Evolutionary conservation across 92 coral and sea anemone genomes (phyloP).

Genomic region (Bergia sp.): DNA sequence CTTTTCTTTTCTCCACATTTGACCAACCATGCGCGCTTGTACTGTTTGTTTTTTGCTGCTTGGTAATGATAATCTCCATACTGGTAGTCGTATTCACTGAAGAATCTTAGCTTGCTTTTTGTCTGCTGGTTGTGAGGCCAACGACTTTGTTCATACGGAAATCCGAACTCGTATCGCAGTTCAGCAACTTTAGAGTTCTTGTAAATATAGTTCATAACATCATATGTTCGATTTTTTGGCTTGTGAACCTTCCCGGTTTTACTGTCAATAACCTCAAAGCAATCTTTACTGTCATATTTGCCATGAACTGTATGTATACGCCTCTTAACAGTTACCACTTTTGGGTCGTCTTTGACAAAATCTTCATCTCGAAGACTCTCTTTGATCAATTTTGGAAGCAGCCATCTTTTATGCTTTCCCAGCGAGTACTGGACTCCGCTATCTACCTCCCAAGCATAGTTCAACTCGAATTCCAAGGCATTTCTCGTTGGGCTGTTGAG

Average conservation of each 20-base stretch:
- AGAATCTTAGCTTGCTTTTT: neutral
- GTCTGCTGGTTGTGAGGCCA: slow-evolving; percentile 43
- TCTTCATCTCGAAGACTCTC: slow-evolving; percentile 35
- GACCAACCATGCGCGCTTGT: slow-evolving; percentile 29
- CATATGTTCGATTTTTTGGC: slow-evolving; percentile 52
- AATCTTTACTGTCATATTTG: slow-evolving; percentile 41
- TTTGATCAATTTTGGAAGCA: slow-evolving; percentile 81
- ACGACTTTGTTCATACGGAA: slow-evolving; percentile 54
- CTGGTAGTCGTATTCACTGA: neutral
- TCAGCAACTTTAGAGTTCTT: slow-evolving; percentile 22
- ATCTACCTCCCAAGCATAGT: slow-evolving; percentile 14
- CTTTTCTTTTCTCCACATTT: slow-evolving; percentile 24
- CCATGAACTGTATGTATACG: slow-evolving; percentile 17
- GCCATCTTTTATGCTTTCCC: slow-evolving; percentile 95
- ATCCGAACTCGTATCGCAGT: slow-evolving; percentile 63
- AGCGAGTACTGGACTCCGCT: slow-evolving; percentile 62
- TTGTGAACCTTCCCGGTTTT: slow-evolving; percentile 48
- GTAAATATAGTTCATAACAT: slow-evolving; percentile 43
- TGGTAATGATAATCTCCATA: slow-evolving; percentile 27
- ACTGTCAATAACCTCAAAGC: slow-evolving; percentile 65
- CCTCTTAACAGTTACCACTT: slow-evolving; percentile 59
- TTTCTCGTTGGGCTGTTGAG: slow-evolving; percentile 9
- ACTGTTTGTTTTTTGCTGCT: neutral
- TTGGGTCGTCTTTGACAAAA: slow-evolving; percentile 44
- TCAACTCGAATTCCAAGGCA: neutral